Conservation (phyloP, 1,140 invertebrate genomes). For the Halictus rubicundus region DNA sequence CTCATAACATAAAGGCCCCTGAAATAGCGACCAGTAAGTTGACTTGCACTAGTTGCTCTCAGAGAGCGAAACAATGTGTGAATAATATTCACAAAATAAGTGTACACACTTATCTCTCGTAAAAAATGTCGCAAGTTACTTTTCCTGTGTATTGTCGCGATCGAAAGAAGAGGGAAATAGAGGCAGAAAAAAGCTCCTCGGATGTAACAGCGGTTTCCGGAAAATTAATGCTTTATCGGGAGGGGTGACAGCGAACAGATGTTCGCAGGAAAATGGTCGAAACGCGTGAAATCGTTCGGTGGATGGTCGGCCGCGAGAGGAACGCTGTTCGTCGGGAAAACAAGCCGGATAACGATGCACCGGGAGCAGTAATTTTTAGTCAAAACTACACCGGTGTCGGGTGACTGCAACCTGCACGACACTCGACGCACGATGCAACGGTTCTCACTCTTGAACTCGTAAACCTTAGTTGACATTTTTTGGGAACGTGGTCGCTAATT, state of each 20-base stretch:
- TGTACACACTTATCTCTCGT: too few relatives aligned
- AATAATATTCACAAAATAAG: too few relatives aligned
- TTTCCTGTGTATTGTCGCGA: neutral
- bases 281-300: conserved; percentile 25
- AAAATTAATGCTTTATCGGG: conserved; percentile 42
- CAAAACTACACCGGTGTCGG: conserved; percentile 17
- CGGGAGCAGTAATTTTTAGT: conserved; percentile 13
- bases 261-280: conserved; percentile 13
- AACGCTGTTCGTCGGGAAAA: neutral
- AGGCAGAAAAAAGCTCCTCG: neutral
- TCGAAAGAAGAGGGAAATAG: neutral
- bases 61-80: too few relatives aligned
- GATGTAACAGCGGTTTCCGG: conserved; percentile 6
- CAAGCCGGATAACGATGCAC: neutral
- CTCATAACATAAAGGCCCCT: too few relatives aligned
- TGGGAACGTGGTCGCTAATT: too few relatives aligned
- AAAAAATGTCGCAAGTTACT: too few relatives aligned
- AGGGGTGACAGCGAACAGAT: conserved; percentile 36
- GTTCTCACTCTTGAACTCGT: too few relatives aligned
- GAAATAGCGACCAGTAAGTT: too few relatives aligned
- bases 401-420: conserved; percentile 22
- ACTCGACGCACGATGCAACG: neutral
- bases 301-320: conserved; percentile 3
- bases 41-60: too few relatives aligned
- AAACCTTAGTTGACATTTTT: too few relatives aligned